Evolutionary conservation across 2,113 vertebrate genomes (phyloP).

Genomic region (Lonchura striata): DNA sequence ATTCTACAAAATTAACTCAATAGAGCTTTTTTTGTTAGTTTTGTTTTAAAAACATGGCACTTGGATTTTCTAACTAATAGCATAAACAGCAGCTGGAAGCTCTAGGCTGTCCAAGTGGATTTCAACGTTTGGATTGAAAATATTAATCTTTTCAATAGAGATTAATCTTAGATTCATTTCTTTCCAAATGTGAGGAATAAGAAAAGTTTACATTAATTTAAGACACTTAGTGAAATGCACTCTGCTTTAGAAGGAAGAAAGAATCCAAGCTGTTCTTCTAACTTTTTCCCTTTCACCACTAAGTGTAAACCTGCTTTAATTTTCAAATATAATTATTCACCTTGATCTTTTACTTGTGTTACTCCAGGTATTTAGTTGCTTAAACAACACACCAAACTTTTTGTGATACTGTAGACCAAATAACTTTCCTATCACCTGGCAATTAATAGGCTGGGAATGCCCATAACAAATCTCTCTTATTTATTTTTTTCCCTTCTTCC

Average conservation of each 20-base stretch:
- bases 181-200: neutral
- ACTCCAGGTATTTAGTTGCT: neutral
- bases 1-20: conserved; percentile 72
- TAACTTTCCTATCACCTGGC: neutral
- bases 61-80: conserved; percentile 63
- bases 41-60: conserved; percentile 40
- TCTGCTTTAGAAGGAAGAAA: neutral
- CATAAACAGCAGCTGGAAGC: conserved; percentile 61
- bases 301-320: neutral
- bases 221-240: neutral
- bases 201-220: neutral
- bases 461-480: neutral
- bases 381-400: neutral
- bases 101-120: conserved; percentile 28
- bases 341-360: neutral
- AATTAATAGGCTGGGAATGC: neutral
- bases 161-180: neutral
- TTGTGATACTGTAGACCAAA: neutral
- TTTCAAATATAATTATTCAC: neutral
- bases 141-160: conserved; percentile 57
- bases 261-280: neutral
- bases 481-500: neutral
- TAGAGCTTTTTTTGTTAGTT: conserved; percentile 25
- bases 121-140: conserved; percentile 56
- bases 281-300: neutral